Conservation (phyloP, 2,888 invertebrate genomes). For the Sinelater perroti region DNA sequence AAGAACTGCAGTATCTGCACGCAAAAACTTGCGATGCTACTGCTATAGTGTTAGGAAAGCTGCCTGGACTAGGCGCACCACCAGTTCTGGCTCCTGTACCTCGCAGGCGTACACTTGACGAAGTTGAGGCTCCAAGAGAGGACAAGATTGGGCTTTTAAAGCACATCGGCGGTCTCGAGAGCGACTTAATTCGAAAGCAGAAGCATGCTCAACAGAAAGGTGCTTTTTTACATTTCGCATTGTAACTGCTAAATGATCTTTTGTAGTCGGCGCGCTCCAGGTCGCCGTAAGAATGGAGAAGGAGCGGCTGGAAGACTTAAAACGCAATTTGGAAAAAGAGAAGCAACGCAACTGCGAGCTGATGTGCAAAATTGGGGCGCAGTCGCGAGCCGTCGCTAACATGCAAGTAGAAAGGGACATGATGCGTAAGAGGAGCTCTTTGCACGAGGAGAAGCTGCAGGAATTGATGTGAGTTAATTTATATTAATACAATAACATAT, state of each 20-base stretch:
- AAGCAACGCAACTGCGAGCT: slow-evolving; percentile 45
- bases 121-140: neutral
- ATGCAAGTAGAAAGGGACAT: slow-evolving; percentile 46
- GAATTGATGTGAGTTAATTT: slow-evolving; percentile 39
- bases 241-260: no score
- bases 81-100: neutral
- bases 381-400: slow-evolving; percentile 43
- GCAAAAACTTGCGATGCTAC: slow-evolving; percentile 64
- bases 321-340: slow-evolving; percentile 41
- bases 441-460: slow-evolving; percentile 44
- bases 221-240: slow-evolving; percentile 43
- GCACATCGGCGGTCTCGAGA: slow-evolving; percentile 58
- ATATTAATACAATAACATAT: no score
- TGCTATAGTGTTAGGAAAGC: slow-evolving; percentile 59
- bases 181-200: slow-evolving; percentile 63
- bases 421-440: slow-evolving; percentile 41
- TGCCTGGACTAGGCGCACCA: neutral
- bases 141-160: slow-evolving; percentile 60
- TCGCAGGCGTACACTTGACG: neutral
- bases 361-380: slow-evolving; percentile 38
- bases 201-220: slow-evolving; percentile 63
- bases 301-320: slow-evolving; percentile 44
- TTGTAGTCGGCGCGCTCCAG: slow-evolving; percentile 44
- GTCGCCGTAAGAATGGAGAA: slow-evolving; percentile 43
- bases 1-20: slow-evolving; percentile 66